Conservation (phyloP, 2,113 vertebrate species). For the Tachycineta bicolor region DNA sequence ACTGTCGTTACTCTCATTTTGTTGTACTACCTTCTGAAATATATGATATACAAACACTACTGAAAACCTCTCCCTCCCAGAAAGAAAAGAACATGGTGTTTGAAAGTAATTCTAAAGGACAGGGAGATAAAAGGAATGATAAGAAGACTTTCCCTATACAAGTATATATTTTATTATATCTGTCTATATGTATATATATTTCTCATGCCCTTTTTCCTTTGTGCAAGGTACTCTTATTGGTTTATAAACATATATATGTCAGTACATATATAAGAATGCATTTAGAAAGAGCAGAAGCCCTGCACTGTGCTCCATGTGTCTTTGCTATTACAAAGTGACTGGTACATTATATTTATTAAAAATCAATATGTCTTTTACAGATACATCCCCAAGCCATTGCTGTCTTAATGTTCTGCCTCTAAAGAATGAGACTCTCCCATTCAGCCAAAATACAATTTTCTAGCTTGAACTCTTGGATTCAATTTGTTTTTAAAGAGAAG, state of each 20-base stretch:
- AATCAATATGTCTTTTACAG: constrained; percentile 39
- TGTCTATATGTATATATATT: background rate
- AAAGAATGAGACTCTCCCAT: background rate
- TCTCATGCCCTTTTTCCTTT: background rate
- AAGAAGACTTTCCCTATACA: background rate
- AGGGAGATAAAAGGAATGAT: background rate
- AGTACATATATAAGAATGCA: background rate
- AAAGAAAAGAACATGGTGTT: background rate
- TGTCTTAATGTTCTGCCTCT: background rate
- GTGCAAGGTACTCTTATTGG: background rate
- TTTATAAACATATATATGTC: background rate
- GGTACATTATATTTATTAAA: constrained; percentile 16
- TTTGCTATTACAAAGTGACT: background rate
- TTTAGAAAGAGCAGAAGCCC: background rate
- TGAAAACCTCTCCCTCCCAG: background rate
- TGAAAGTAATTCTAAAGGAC: background rate
- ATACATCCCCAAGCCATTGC: background rate
- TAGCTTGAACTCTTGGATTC: background rate
- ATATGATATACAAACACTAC: background rate
- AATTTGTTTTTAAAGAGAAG: constrained; percentile 25
- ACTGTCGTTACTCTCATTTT: background rate
- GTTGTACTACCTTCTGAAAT: background rate
- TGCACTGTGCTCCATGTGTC: background rate
- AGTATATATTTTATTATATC: background rate
- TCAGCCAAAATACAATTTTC: constrained; percentile 26